Evolutionary conservation across 1,140 invertebrate genomes (phyloP), one percentile per base, ranked within the genome.

Genomic region (Uloborus diversus): DNA sequence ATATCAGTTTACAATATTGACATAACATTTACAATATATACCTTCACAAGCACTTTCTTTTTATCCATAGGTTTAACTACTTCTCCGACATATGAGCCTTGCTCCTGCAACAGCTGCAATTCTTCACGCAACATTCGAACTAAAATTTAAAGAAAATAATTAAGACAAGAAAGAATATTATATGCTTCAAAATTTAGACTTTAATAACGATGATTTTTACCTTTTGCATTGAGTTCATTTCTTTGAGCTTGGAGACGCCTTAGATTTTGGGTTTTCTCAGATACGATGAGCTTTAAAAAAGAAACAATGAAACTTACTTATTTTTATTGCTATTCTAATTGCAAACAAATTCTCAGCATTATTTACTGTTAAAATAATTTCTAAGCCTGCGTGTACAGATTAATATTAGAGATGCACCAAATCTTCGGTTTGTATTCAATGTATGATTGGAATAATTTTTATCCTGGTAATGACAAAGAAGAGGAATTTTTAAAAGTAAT

Each of bases 21-120:
- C n/a, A n/a, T 1, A 13, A 42, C 37, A 42, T 42, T 42, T 42
- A 42, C 27, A 51, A 2, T 66, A 61, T 35, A 68, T 81, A 90
- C 90, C 89, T 99, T 99, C 0, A 99, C 98, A 0, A 99, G 88
- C 2, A 99, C 98, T 88, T 99, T 99, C 87, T 99, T 99, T 86
- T 99, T 99, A 86, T 99, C 98, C 97, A 99, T 99, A 0, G 96
- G 96, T 86, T 99, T 99, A 0, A 99, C 96, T 32, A 99, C 98
- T 89, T 99, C 98, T 13, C 98, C 98, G 4, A 99, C 98, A 88
- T 99, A 99, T 13, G 96, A 99, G 11, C 98, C 98, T 88, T 99
- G 98, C 85, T 99, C 98, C 88, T 99, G 98, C 13, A 99, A 89
- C 13, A 99, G 89, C 87, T 99, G 97, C 0, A 99, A 88, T 86